Evolutionary conservation across 1,140 invertebrate species (phyloP).

Genomic region (Macrotrachela quadricornifera): DNA sequence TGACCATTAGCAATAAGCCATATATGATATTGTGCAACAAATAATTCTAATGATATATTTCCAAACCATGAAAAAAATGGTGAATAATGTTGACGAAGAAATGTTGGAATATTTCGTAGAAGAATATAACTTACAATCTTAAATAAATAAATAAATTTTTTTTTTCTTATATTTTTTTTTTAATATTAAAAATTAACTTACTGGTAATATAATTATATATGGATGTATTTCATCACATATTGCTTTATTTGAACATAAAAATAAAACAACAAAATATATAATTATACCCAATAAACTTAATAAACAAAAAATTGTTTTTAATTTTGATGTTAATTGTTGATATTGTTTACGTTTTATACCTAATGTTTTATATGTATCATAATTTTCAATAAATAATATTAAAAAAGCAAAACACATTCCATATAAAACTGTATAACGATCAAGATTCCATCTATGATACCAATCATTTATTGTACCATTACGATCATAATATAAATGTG

Average conservation of each 20-base stretch:
- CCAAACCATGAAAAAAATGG: conserved; percentile 82
- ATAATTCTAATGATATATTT: conserved; percentile 69
- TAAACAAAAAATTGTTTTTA: conserved; percentile 1
- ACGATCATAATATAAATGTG: no score
- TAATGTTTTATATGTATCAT: neutral
- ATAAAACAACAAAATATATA: conserved; percentile 57
- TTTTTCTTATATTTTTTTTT: conserved; percentile 1
- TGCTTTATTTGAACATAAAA: conserved; percentile 56
- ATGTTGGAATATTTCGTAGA: conserved; percentile 60
- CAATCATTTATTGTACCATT: conserved; percentile 84
- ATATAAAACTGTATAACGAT: conserved; percentile 63
- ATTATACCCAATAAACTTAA: conserved; percentile 15
- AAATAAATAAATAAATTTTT: conserved; percentile 9
- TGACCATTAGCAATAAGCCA: conserved; percentile 80
- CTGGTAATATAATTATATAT: conserved; percentile 68
- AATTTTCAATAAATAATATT: conserved; percentile 35
- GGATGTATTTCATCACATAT: conserved; percentile 84
- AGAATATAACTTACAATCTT: conserved; percentile 66
- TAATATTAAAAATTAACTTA: conserved; percentile 27
- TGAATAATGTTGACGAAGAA: conserved; percentile 60
- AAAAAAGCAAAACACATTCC: conserved; percentile 69
- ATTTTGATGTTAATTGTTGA: neutral
- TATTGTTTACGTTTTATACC: neutral
- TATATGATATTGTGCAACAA: conserved; percentile 77
- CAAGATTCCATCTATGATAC: conserved; percentile 71